A percentile compares a stretch with the other conserved stretches of the same genome.
phyloP scores from a whole-genome alignment of 2,113 vertebrate species.

The mouse (Mus musculus) region DNA sequence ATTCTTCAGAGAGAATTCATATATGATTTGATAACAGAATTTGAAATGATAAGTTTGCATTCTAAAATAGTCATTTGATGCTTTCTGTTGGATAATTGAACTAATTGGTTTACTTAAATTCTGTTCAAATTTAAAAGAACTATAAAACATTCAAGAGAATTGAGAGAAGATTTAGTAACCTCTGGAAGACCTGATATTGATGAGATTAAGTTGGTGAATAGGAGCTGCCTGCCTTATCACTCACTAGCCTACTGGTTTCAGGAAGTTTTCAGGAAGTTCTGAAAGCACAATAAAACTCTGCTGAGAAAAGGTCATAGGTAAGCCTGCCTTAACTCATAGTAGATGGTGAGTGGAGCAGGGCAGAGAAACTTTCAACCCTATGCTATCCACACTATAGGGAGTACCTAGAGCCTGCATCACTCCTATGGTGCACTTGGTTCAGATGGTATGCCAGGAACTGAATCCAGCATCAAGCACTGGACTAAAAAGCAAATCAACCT shows the following conservation, averaged over 20 bases:
- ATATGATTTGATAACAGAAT: neutral
- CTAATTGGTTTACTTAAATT: neutral
- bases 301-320: neutral
- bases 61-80: neutral
- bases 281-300: neutral
- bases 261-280: neutral
- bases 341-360: neutral
- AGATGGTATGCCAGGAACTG: neutral
- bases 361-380: neutral
- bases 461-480: neutral
- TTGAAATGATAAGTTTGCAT: neutral
- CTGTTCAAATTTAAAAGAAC: neutral
- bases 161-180: neutral
- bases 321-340: neutral
- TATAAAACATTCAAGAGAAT: neutral
- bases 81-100: neutral
- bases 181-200: neutral
- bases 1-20: neutral
- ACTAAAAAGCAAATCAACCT: neutral
- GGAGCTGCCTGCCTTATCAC: neutral
- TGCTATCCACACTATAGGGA: neutral
- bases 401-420: too few relatives aligned
- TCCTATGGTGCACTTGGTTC: neutral
- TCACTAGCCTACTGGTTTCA: neutral
- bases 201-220: neutral